A percentile compares a stretch with the other conserved stretches of the same genome.
These are phyloP conservation scores for Orientallactaga bullata DNA, from an alignment of 2,113 vertebrate species.

Conservation along the genomic window DNA sequence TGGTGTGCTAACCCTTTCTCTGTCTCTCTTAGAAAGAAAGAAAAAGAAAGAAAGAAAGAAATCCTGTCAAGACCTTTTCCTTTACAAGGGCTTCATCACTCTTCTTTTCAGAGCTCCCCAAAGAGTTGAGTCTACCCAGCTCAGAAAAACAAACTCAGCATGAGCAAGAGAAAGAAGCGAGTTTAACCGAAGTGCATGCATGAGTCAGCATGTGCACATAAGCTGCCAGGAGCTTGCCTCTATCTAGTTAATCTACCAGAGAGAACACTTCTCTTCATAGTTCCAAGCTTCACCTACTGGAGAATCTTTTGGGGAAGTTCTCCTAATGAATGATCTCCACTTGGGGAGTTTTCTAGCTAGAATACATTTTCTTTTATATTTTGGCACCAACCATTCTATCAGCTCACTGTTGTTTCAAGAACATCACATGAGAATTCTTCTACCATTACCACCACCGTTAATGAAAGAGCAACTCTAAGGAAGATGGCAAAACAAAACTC, in stretches of 20 bases:
- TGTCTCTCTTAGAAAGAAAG: not conserved
- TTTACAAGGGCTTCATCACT: not conserved
- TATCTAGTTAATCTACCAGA: not conserved
- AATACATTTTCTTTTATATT: slow-evolving; percentile 35
- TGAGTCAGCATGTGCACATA: too few species aligned
- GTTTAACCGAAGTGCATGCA: not conserved
- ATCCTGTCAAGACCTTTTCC: not conserved
- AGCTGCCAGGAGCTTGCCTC: not conserved
- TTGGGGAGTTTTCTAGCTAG: not conserved
- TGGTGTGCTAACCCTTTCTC: too few species aligned
- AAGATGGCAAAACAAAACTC: not conserved
- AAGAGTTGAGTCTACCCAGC: not conserved
- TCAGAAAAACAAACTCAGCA: not conserved
- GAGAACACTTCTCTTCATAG: not conserved
- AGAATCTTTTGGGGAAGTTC: not conserved
- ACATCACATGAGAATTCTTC: not conserved
- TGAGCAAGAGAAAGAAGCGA: not conserved
- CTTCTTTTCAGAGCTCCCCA: not conserved
- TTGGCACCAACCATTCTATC: not conserved
- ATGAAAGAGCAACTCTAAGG: not conserved
- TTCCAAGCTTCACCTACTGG: not conserved
- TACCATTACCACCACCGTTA: not conserved
- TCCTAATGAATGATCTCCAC: not conserved
- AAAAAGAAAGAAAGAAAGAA: not conserved
- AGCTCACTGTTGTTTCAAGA: not conserved